Evolutionary conservation across 2,888 invertebrate species (phyloP).

Genomic region (Alloplasta piceator): DNA sequence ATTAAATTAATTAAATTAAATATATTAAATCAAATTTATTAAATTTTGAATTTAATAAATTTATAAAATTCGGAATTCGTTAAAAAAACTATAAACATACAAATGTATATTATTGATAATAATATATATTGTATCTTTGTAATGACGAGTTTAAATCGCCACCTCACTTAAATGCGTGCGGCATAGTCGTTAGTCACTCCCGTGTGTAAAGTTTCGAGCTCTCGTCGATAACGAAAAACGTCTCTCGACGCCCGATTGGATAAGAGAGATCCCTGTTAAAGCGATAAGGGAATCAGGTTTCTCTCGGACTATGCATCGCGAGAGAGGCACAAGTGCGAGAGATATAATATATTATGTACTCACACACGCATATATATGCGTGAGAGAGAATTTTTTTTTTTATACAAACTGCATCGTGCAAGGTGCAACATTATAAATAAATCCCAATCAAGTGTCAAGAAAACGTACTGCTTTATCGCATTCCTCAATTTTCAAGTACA

Average conservation of each 20-base stretch:
- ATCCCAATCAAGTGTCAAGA: neutral
- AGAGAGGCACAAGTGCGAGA: neutral
- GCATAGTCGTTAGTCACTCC: constrained; percentile 39
- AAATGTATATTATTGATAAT: constrained; percentile 8
- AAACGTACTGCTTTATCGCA: no score
- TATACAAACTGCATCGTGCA: neutral
- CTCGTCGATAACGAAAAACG: constrained; percentile 41
- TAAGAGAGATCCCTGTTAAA: constrained; percentile 24
- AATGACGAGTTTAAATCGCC: constrained; percentile 25
- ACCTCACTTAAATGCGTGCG: constrained; percentile 31
- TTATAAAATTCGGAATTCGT: no score
- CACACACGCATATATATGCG: neutral
- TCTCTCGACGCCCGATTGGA: constrained; percentile 5
- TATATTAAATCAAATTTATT: no score
- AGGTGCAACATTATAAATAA: constrained; percentile 2
- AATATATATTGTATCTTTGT: neutral
- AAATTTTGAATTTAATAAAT: no score
- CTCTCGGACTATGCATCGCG: neutral
- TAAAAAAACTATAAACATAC: no score
- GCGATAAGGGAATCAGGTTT: constrained; percentile 52
- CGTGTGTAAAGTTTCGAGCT: constrained; percentile 18
- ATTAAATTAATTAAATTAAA: no score
- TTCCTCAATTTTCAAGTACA: no score
- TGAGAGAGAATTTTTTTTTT: neutral
- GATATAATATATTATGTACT: neutral